Evolutionary conservation across 1,140 invertebrate genomes (phyloP).

Genomic region (Temnothorax nylanderi): DNA sequence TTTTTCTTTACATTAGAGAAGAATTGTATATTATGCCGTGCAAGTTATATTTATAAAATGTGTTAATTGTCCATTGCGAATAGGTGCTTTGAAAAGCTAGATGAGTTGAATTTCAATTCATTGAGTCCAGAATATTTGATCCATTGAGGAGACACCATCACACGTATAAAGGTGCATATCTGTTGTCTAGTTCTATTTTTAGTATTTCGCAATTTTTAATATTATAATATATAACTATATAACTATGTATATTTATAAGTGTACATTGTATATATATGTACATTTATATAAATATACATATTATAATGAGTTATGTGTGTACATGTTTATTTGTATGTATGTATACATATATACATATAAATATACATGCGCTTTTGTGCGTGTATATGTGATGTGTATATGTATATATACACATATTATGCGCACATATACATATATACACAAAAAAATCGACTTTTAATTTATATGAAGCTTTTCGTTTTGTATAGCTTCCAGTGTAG

Average conservation of each 20-base stretch:
- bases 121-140: slow-evolving; percentile 8
- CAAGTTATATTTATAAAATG: slow-evolving; percentile 32
- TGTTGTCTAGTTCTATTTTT: slow-evolving; percentile 37
- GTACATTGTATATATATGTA: not conserved
- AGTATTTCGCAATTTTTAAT: not conserved
- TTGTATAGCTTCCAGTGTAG: not conserved
- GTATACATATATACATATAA: not conserved
- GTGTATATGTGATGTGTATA: not conserved
- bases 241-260: not conserved
- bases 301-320: not conserved
- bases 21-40: not conserved
- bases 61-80: slow-evolving; percentile 5
- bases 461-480: not conserved
- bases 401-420: not conserved
- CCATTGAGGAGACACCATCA: not conserved
- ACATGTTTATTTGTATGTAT: not conserved
- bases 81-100: slow-evolving; percentile 29
- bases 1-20: not conserved
- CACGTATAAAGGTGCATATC: slow-evolving; percentile 17
- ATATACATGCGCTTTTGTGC: no score
- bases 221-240: not conserved
- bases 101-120: slow-evolving; percentile 16
- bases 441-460: not conserved
- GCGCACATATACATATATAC: not conserved
- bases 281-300: not conserved